These are phyloP conservation scores for Neocloeon triangulifer DNA, from an alignment of 1,140 invertebrate genomes.

Conservation along the genomic window DNA sequence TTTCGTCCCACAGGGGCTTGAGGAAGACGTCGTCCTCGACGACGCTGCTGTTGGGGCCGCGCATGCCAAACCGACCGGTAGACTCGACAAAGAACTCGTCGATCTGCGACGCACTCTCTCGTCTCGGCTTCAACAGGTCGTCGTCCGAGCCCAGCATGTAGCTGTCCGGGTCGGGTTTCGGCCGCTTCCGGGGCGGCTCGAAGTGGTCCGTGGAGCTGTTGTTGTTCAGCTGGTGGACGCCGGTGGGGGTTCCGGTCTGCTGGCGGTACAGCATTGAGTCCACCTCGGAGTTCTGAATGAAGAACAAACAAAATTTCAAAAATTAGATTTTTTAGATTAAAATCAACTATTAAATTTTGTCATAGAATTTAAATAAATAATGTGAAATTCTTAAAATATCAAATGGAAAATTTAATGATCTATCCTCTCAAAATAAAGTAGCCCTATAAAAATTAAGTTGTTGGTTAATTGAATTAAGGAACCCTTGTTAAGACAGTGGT, in stretches of 20 bases:
- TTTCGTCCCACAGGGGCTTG: conserved; percentile 69
- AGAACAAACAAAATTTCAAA: no score
- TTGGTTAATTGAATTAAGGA: no score
- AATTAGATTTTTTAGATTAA: no score
- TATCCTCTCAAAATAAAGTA: no score
- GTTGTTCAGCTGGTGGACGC: conserved; percentile 9
- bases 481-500: no score
- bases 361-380: no score
- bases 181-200: background rate
- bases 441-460: no score
- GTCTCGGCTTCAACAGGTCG: conserved; percentile 29
- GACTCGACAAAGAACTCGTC: conserved; percentile 40
- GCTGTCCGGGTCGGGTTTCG: conserved; percentile 1
- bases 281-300: conserved; percentile 35
- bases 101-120: conserved; percentile 34
- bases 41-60: conserved; percentile 6
- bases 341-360: no score
- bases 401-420: no score
- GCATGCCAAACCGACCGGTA: no score
- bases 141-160: conserved; percentile 10
- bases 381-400: no score
- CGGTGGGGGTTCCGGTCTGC: conserved; percentile 21
- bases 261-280: conserved; percentile 32
- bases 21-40: conserved; percentile 60
- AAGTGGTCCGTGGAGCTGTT: conserved; percentile 22